These are phyloP conservation scores for Notarius quadriscutis DNA, from an alignment of 2,113 vertebrate genomes.

Conservation along the genomic window DNA sequence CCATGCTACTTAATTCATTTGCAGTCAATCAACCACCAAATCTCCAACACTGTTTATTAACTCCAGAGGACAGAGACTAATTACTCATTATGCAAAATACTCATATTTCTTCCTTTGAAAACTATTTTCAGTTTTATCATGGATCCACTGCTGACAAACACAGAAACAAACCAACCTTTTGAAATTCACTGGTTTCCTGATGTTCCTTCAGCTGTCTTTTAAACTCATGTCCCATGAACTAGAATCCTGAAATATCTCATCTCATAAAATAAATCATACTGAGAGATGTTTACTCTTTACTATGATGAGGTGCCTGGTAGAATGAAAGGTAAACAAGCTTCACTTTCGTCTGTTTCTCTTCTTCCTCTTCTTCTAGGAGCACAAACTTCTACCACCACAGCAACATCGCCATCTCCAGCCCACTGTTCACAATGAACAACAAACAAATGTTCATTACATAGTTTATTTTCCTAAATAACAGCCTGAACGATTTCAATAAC, in stretches of 20 bases:
- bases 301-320: no score
- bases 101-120: not conserved
- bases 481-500: not conserved
- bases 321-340: not conserved
- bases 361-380: constrained; percentile 11
- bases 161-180: not conserved
- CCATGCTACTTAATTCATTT: not conserved
- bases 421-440: not conserved
- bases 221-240: not conserved
- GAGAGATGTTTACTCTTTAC: not conserved
- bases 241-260: not conserved
- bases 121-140: not conserved
- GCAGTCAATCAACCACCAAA: not conserved
- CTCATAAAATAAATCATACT: not conserved
- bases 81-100: not conserved
- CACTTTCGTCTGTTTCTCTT: not conserved
- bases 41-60: not conserved
- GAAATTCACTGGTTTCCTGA: not conserved
- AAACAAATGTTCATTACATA: not conserved
- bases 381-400: not conserved
- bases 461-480: not conserved
- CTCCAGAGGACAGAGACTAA: not conserved
- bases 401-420: constrained; percentile 36
- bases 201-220: not conserved
- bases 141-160: not conserved